Conservation (phyloP, 2,797 vertebrate genomes). For the Crax fasciolata region DNA sequence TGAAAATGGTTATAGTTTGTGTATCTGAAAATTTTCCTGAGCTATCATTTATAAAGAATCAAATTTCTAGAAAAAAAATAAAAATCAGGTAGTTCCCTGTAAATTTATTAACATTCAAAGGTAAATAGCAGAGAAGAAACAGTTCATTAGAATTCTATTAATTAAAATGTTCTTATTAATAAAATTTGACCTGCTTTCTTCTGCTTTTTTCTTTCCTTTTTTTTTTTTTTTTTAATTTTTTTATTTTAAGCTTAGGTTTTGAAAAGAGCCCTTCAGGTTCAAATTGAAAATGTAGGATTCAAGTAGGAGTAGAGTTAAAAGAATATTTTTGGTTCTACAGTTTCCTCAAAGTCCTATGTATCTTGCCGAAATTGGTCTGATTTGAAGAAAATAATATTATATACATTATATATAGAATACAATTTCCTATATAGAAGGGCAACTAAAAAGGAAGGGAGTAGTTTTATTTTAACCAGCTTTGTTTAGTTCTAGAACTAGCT, state of each 20-base stretch:
- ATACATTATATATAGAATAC: too few relatives aligned
- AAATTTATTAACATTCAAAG: background rate
- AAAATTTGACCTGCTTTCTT: background rate
- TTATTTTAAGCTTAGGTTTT: background rate
- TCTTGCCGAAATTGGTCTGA: background rate
- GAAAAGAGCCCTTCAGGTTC: background rate
- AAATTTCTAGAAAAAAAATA: background rate
- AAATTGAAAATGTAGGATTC: background rate
- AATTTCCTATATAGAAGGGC: background rate
- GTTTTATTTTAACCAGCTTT: background rate
- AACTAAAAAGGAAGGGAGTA: background rate
- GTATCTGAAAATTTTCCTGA: background rate
- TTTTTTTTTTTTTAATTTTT: background rate
- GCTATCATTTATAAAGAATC: background rate
- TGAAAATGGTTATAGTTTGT: background rate
- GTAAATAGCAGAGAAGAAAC: constrained; percentile 8
- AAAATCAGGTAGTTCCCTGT: background rate
- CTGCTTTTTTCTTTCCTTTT: background rate
- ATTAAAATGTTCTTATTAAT: constrained; percentile 36
- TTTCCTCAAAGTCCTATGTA: background rate
- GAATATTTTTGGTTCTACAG: background rate
- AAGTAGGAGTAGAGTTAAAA: background rate
- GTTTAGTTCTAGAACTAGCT: background rate
- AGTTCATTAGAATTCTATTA: constrained; percentile 40
- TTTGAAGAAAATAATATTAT: background rate